These are phyloP conservation scores for Heterotilapia buettikoferi DNA, from an alignment of 2,113 vertebrate genomes.

Conservation along the genomic window DNA sequence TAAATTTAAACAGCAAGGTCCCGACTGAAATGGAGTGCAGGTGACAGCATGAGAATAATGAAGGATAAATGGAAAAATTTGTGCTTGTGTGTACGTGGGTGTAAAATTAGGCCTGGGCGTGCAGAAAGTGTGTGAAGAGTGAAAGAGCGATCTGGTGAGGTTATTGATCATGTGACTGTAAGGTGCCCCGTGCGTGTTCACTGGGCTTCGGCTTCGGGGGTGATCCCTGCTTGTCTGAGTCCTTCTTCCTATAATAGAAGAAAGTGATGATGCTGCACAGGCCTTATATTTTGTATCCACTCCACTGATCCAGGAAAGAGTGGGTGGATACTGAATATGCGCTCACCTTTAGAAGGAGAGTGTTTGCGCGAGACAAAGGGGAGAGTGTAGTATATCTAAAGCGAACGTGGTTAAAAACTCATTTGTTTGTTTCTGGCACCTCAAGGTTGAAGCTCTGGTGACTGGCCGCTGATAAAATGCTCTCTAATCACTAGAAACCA, in stretches of 20 bases:
- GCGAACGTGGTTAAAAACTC: slow-evolving; percentile 49
- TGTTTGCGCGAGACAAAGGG: background rate
- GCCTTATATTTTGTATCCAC: background rate
- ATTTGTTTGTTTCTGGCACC: slow-evolving; percentile 66
- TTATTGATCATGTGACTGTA: slow-evolving; percentile 45
- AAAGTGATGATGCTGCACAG: background rate
- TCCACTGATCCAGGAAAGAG: background rate
- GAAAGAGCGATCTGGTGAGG: background rate
- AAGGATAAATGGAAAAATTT: slow-evolving; percentile 35
- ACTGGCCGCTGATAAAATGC: slow-evolving; percentile 54
- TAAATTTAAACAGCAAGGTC: slow-evolving; percentile 61
- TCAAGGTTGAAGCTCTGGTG: slow-evolving; percentile 66
- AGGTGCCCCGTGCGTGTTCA: background rate
- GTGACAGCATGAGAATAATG: slow-evolving; percentile 45
- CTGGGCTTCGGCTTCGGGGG: background rate
- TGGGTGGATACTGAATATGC: background rate
- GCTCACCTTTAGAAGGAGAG: background rate
- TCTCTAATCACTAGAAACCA: slow-evolving; percentile 62
- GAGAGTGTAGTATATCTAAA: slow-evolving; percentile 14
- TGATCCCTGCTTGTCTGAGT: background rate
- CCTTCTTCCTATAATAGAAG: background rate
- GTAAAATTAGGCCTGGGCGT: slow-evolving; percentile 29
- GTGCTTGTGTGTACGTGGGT: background rate
- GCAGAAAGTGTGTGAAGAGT: background rate
- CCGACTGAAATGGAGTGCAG: slow-evolving; percentile 41